A percentile compares a stretch with the other conserved stretches of the same genome.
phyloP scores from a whole-genome alignment of 2,797 vertebrate genomes.

The Pseudocheirus occidentalis region DNA sequence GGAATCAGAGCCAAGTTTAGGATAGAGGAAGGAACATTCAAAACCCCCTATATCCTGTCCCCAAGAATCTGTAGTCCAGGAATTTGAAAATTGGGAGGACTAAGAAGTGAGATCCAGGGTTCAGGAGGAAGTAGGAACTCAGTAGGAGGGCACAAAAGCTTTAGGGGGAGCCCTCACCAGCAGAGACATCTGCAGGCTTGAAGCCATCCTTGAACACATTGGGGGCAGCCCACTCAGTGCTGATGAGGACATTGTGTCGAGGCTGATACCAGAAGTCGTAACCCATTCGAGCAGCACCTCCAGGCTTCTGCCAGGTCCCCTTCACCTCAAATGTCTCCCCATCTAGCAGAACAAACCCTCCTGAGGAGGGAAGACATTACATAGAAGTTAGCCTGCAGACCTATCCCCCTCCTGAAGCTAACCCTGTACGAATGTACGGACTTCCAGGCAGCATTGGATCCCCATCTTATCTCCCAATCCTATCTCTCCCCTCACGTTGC shows the following conservation, averaged over 20 bases:
- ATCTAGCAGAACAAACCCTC: conserved; percentile 92
- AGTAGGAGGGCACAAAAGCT: background rate
- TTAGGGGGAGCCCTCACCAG: conserved; percentile 81
- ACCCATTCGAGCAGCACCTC: conserved; percentile 85
- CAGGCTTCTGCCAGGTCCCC: conserved; percentile 91
- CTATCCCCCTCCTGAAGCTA: background rate
- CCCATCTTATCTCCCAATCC: background rate
- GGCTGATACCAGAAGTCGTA: conserved; percentile 99
- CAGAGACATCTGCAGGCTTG: conserved; percentile 86
- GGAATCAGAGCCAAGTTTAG: background rate
- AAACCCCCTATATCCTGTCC: background rate
- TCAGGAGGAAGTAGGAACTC: background rate
- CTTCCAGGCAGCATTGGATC: background rate
- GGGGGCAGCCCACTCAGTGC: conserved; percentile 92
- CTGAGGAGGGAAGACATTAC: conserved; percentile 76
- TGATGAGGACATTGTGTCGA: conserved; percentile 94
- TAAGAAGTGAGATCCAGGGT: background rate
- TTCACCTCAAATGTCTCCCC: conserved; percentile 93
- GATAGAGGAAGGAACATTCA: background rate
- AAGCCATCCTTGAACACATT: conserved; percentile 88
- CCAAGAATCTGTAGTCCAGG: too few species aligned
- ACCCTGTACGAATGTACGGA: background rate
- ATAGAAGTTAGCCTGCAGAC: background rate
- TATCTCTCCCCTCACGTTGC: too few species aligned
- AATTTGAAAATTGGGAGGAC: background rate